Percentiles rank a stretch among this genome's conserved stretches.
phyloP scores from a whole-genome alignment of 2,888 invertebrate genomes.

The Itoplectis maculator region DNA sequence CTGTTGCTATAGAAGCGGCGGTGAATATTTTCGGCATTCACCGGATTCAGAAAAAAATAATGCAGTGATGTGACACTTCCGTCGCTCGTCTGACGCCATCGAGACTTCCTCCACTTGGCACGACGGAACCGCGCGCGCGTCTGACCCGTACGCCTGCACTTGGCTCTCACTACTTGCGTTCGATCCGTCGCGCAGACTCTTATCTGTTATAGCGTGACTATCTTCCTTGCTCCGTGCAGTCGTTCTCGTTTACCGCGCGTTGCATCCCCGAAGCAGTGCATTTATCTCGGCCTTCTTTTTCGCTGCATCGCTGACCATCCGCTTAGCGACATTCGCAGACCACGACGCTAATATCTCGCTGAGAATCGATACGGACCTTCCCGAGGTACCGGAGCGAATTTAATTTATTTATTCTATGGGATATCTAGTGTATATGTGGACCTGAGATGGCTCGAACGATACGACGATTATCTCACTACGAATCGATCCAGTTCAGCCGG shows the following conservation, averaged over 20 bases:
- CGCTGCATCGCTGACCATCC: conserved; percentile 25
- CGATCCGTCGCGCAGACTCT: conserved; percentile 10
- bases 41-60: neutral
- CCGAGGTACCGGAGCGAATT: conserved; percentile 28
- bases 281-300: conserved; percentile 16
- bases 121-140: conserved; percentile 45
- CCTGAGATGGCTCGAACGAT: conserved; percentile 1
- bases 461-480: conserved; percentile 26
- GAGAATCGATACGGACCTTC: conserved; percentile 34
- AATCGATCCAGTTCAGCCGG: conserved; percentile 23
- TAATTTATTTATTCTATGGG: conserved; percentile 9
- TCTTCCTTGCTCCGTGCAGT: neutral
- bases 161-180: conserved; percentile 34
- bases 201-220: neutral
- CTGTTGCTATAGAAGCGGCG: neutral
- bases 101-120: conserved; percentile 57
- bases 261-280: conserved; percentile 14
- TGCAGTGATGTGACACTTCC: neutral
- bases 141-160: conserved; percentile 23
- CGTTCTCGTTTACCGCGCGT: neutral
- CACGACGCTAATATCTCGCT: conserved; percentile 10
- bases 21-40: conserved; percentile 1
- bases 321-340: conserved; percentile 9
- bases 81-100: conserved; percentile 55
- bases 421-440: neutral